Base-by-base conservation (phyloP, 2,888 invertebrate species). In the Geophilus truncorum region DNA sequence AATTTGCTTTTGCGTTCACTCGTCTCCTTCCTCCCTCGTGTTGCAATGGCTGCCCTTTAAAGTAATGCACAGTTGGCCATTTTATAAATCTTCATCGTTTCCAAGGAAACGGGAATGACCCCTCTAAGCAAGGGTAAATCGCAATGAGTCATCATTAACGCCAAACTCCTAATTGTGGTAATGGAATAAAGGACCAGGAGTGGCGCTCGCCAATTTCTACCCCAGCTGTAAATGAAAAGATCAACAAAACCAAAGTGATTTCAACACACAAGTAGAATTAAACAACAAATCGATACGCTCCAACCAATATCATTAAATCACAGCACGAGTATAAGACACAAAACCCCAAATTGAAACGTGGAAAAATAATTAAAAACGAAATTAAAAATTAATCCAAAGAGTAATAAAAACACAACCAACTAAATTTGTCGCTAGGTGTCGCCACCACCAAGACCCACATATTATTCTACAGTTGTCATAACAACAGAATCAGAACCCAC, bases 91-190 rank as follows among this genome's bases (percentile, higher is more conserved):
- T 32, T 36, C 21, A 34, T 77, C 32, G 77, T 77, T 77, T 32
- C 36, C 77, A 21, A 21, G 77, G 77, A 32, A 77, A 77, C 77
- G 12, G 77, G 34, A 30, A 25, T 77, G 77, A 77, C 77, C 77
- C 45, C 77, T 77, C 34, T 77, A 34, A 77, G 77, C 77, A 32
- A 36, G 36, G 36, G 77, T 36, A 77, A 32, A 77, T 36, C 32
- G 34, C 77, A 32, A 77, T 77, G 77, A 77, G 77, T 77, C 77
- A 77, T 77, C 77, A 77, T 77, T 77, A 77, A 77, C 77, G 77
- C 77, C 77, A 77, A 45, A 77, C 77, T 77, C 77, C 32, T 77
- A 77, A 77, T 77, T 77, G 77, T 77, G 34, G 77, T 77, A 77
- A 77, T 77, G 77, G 77, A 77, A 34, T 77, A 36, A 77, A 77